Evolutionary conservation across 2,888 invertebrate species (phyloP), one percentile per base, ranked within the genome.

Genomic region (Hirtodrosophila duncani): DNA sequence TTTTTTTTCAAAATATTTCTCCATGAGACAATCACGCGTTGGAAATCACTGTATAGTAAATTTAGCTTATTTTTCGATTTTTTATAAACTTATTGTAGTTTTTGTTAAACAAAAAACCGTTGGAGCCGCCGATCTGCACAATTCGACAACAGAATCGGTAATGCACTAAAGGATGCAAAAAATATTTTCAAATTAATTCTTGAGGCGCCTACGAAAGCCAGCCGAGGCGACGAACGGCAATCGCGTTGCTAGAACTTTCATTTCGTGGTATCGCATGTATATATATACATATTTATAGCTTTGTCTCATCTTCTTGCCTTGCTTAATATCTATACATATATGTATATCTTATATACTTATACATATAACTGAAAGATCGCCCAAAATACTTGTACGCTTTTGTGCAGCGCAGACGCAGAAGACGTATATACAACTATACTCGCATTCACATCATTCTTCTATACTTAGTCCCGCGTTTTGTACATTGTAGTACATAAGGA

Each of bases 91-190:
- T 36, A 14, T 34, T 26, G 9, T 30, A 7, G 5, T 51, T 55
- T 48, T 44, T 62, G 63, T n/a, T 72, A 66, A 63, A 71, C 68
- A 68, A 64, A 51, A 37, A 58, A 52, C 21, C 56, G 60, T 38
- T 46, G 33, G 27, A 69, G 63, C 69, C 74, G 49, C 48, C 75
- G 84, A 83, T 85, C 84, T 83, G 81, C 66, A 82, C 86, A 82
- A 83, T 70, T 85, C 85, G 85, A 83, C 82, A 82, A 84, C 86
- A 84, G 83, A 86, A 85, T 81, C 82, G 83, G 84, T 82, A 86
- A 86, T 87, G 86, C 86, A 87, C 86, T 85, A 86, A 85, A 84
- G 85, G 85, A 86, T 87, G 87, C 86, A 86, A 85, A 85, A 85
- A 85, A 83, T 75, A 74, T 83, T 84, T 82, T 84, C 83, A 81